Evolutionary conservation across 2,113 vertebrate species (phyloP), one percentile per base, ranked within the genome.

Genomic region (Rhizomys pruinosus): DNA sequence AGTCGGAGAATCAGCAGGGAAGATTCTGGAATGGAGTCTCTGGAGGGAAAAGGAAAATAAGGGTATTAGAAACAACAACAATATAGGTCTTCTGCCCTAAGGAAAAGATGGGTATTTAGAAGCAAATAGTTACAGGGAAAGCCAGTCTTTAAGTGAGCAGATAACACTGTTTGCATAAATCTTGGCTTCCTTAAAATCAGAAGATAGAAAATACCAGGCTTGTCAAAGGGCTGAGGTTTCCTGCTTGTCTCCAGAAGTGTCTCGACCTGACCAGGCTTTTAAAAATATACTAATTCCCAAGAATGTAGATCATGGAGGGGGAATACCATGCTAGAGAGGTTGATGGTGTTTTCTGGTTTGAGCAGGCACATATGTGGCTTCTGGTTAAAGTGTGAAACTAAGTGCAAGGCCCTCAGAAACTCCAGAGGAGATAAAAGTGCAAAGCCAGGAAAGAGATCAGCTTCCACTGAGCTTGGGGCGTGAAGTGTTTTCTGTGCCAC

Each of bases 41-140:
- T 84, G 61, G 52, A 84, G 47, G 88, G 17, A 84, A 92, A 93
- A 92, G 20, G 74, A 59, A 93, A 94, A 61, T 55, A 87, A 29
- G 5, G 3, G 5, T 74, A 87, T 44, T 91, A 42, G 84, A 89
- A 91, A 82, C 34, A 71, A 94, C 89, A 59, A 86, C 93, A 96
- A 86, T 76, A 91, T 37, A 95, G 42, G 44, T 27, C 52, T 69
- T 91, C 63, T 71, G 72, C 57, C 77, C 44, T 69, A 34, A 92
- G 84, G 80, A 91, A 71, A 25, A 91, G 63, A 34, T 11, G 81
- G 39, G 7, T 80, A 12, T 87, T 92, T 76, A 93, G 80, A 94
- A 94, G 80, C 44, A 61, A 84, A 64, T 74, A 84, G 34, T 71
- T 91, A 76, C 42, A 68, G n/a, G 19, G 13, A 39, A 34, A 79